Conservation (phyloP, 2,888 invertebrate species). For the Yponomeuta malinellus region DNA sequence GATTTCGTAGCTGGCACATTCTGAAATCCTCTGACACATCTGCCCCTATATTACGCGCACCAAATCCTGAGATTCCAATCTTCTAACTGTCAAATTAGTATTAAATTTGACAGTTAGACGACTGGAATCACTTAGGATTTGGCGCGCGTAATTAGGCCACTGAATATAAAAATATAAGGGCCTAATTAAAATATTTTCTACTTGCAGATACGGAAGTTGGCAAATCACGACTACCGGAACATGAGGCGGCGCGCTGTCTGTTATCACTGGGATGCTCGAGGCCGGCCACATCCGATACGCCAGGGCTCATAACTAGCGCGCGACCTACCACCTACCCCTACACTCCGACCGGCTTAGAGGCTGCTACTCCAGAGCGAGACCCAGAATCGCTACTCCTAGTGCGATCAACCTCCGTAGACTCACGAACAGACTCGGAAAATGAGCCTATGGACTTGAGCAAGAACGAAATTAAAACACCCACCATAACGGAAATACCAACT, state of each 20-base stretch:
- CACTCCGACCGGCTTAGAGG: conserved; percentile 55
- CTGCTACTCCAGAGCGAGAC: conserved; percentile 36
- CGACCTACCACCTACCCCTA: conserved; percentile 83
- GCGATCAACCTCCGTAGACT: conserved; percentile 39
- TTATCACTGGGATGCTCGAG: conserved; percentile 82
- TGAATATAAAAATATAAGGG: neutral
- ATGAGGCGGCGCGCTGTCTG: conserved; percentile 90
- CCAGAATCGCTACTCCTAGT: conserved; percentile 43
- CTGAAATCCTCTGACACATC: too few relatives aligned
- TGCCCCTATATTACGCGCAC: too few relatives aligned
- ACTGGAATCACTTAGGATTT: too few relatives aligned
- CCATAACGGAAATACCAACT: conserved; percentile 74
- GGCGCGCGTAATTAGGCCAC: too few relatives aligned
- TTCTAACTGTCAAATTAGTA: too few relatives aligned
- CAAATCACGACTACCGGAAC: conserved; percentile 84
- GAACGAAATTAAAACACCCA: conserved; percentile 43
- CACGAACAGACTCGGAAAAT: conserved; percentile 63
- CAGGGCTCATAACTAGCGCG: conserved; percentile 75
- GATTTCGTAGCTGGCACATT: too few relatives aligned
- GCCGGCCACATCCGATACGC: conserved; percentile 65
- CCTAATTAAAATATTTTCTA: conserved; percentile 1
- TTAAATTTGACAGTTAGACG: too few relatives aligned
- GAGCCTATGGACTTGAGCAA: conserved; percentile 72
- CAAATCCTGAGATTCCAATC: too few relatives aligned
- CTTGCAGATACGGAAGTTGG: conserved; percentile 79